Evolutionary conservation across 1,140 invertebrate species (phyloP).

Genomic region (Papilio polytes): DNA sequence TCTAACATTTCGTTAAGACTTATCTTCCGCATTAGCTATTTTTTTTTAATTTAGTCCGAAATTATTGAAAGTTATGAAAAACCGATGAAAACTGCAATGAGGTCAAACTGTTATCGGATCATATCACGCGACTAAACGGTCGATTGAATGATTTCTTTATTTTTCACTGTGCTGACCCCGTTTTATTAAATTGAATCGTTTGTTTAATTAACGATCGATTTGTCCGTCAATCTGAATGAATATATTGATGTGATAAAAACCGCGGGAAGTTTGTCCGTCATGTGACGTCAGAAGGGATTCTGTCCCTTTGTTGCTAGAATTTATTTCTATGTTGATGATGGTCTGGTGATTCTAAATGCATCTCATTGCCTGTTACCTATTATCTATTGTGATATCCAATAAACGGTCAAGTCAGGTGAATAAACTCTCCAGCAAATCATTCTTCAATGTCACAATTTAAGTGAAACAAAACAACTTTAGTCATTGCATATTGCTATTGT

Average conservation of each 20-base stretch:
- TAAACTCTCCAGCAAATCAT: neutral
- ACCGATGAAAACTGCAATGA: neutral
- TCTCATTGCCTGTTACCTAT: neutral
- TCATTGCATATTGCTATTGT: slow-evolving; percentile 50
- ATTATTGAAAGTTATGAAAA: slow-evolving; percentile 1
- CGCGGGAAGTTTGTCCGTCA: neutral
- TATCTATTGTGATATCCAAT: neutral
- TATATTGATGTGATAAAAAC: neutral
- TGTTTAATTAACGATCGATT: neutral
- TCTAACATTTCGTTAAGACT: neutral
- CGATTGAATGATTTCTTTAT: neutral
- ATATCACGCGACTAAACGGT: neutral
- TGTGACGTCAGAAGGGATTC: neutral
- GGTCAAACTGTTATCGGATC: neutral
- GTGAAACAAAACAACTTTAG: neutral
- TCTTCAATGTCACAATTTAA: neutral
- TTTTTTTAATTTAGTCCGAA: neutral
- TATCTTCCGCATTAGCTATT: neutral
- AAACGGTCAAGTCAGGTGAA: neutral
- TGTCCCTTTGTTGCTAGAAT: neutral
- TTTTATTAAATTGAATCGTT: neutral
- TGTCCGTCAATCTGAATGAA: neutral
- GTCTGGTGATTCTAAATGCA: neutral
- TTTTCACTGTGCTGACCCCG: neutral
- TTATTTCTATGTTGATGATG: neutral